A percentile compares a stretch with the other conserved stretches of the same genome.
Conservation (phyloP, 2,797 vertebrate genomes). For the Phoebastria nigripes region DNA sequence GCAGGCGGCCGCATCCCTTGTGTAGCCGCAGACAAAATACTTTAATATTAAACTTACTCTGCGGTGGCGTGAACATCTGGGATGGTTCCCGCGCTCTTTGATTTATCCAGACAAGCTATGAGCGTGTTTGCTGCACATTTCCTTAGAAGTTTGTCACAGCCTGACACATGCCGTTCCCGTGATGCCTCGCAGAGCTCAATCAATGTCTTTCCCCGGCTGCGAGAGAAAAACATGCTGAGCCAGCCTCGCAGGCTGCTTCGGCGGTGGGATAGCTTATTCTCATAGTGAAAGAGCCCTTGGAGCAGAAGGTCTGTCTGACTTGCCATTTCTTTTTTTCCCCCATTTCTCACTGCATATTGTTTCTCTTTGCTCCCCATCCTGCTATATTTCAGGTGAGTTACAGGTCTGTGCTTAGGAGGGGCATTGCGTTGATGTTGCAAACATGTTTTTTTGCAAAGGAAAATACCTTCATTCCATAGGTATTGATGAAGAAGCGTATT, state of each 20-base stretch:
- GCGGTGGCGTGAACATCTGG: background rate
- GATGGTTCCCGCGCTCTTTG: background rate
- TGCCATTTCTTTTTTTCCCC: accelerated
- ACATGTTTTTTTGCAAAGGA: background rate
- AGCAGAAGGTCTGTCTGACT: background rate
- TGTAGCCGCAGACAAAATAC: background rate
- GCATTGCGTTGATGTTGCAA: background rate
- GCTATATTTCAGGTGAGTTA: accelerated
- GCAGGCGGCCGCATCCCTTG: accelerated
- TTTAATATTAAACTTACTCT: background rate
- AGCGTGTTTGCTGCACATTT: background rate
- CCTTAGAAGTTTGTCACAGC: background rate
- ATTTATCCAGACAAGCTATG: background rate
- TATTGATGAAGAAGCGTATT: background rate
- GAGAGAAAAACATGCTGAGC: background rate
- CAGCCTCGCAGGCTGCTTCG: background rate
- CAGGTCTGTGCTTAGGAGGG: background rate
- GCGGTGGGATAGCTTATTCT: background rate
- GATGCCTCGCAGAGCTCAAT: background rate
- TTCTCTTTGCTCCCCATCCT: background rate
- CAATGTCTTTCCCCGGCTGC: background rate
- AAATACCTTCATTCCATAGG: background rate
- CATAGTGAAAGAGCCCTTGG: background rate
- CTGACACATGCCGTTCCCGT: accelerated
- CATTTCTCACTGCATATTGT: background rate